Percentiles rank a stretch among this genome's conserved stretches.
Conservation (phyloP, 2,888 invertebrate genomes). For the Oscheius sp. region DNA sequence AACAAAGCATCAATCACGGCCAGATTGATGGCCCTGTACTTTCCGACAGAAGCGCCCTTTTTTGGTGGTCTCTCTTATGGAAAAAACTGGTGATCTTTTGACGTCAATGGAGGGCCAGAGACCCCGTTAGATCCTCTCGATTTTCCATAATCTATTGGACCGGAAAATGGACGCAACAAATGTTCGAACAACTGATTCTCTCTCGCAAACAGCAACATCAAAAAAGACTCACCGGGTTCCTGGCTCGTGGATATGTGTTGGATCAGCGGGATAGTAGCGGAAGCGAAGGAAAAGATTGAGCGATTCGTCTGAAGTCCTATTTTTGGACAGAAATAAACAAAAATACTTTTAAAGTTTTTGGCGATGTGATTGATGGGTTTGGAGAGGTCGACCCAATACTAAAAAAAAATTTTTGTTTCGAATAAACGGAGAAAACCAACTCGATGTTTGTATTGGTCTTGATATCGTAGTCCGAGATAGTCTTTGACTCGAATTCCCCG, state of each 20-base stretch:
- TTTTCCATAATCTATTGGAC: background rate
- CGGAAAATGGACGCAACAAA: background rate
- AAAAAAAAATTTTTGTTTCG: conserved; percentile 72
- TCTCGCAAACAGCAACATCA: background rate
- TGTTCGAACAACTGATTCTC: background rate
- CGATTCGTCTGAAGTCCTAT: conserved; percentile 45
- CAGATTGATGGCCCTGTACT: no score
- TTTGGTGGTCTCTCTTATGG: no score
- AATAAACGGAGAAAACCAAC: no score
- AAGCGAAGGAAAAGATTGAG: conserved; percentile 93
- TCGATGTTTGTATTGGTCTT: conserved; percentile 86
- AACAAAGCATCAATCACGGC: background rate
- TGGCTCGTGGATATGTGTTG: conserved; percentile 88
- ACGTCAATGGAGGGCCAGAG: background rate
- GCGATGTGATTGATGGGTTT: conserved; percentile 79
- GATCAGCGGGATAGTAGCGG: conserved; percentile 96
- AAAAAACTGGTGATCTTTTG: background rate
- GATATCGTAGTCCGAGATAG: conserved; percentile 91
- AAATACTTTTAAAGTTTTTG: conserved; percentile 87
- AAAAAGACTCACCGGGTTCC: conserved; percentile 78
- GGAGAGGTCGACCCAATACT: conserved; percentile 93
- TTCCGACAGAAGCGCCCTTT: no score
- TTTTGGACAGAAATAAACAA: background rate
- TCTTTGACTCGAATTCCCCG: conserved; percentile 90
- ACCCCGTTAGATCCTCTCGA: no score